Evolutionary conservation across 2,888 invertebrate genomes (phyloP), one percentile per base, ranked within the genome.

Genomic region (Nomada ruficornis): DNA sequence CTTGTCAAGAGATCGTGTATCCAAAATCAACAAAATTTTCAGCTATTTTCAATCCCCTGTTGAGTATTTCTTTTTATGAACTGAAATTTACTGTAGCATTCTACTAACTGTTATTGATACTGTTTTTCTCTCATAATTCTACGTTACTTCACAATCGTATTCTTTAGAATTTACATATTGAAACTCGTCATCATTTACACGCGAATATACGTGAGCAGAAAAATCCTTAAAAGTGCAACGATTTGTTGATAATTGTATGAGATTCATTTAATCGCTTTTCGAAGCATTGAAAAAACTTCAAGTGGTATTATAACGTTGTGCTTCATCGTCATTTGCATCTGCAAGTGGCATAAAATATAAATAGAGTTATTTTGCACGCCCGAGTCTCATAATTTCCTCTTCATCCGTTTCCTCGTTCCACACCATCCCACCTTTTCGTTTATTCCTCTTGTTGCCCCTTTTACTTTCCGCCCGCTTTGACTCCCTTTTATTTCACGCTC

Each of bases 401-500:
- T 57, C 23, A 13, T 55, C 18, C 29, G 26, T 60, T 59, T 42
- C 26, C 36, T 64, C 23, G 7, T 59, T 52, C 50, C 13, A 13
- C 18, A 9, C 47, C 42, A 3, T 52, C 13, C 52, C 15, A 11
- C 44, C 59, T 64, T 52, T 57, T 54, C 60, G 65, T 29, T 60
- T 62, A 63, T 50, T 42, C 54, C 60, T 62, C 54, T 54, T 47
- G 52, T 29, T 52, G 57, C 65, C 72, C 29, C 52, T 77, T 77
- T 60, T 72, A 72, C 64, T 72, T 72, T 77, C 59, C 72, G 29
- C 52, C 57, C 72, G 64, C 15, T 65, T 65, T 65, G 57, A 50
- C 59, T 50, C 26, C 65, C 72, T 65, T 62, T 77, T 65, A 77
- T 77, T 77, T 77, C 71, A 77, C 77, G 77, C 64, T 77, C 52